Base-by-base conservation (phyloP, 2,888 invertebrate species). In the Rhagium mordax region DNA sequence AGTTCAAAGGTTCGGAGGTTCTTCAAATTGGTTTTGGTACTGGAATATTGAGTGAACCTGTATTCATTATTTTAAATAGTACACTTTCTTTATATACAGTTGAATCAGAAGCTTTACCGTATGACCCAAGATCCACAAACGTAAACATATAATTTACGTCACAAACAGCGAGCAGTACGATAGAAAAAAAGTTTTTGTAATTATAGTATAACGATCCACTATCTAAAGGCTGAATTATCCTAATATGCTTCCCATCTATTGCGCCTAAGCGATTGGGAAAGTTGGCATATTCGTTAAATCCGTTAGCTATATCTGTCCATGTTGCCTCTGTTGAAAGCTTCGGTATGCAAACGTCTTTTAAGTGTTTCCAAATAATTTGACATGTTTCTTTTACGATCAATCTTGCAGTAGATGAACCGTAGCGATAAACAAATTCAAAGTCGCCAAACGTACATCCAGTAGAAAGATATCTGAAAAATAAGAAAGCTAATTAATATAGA, bases 281-380 rank as follows among this genome's bases (percentile, higher is more conserved):
- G 41, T 67, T 57, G n/a, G 57, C 47, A 57, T 67, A 41, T 57
- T 67, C n/a, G 33, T 67, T 47, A 57, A 67, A 67, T 67, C 57
- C 67, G 33, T 57, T 16, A 21, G 48, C 67, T 57, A 57, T 64
- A 24, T 49, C 29, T 55, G n/a, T 57, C 57, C 67, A 67, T 53
- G 21, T 53, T 21, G 53, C 21, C 21, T 21, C 53, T 21, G 53
- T 53, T 41, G 3, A 3, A 10, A 2, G 1, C 6, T 49, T 6
- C 15, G 49, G 15, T 53, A 53, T 20, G 53, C 53, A 53, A 1
- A 21, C 20, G 21, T 53, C 21, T 53, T 53, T 53, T 53, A 21
- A 53, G 13, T 53, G 53, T 21, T 53, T 21, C 53, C 53, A 53
- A 53, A 53, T 53, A 53, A 53, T 21, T 53, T 53, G 1, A 51